Conservation (phyloP, 2,888 invertebrate species). For the Trissolcus japonicus region DNA sequence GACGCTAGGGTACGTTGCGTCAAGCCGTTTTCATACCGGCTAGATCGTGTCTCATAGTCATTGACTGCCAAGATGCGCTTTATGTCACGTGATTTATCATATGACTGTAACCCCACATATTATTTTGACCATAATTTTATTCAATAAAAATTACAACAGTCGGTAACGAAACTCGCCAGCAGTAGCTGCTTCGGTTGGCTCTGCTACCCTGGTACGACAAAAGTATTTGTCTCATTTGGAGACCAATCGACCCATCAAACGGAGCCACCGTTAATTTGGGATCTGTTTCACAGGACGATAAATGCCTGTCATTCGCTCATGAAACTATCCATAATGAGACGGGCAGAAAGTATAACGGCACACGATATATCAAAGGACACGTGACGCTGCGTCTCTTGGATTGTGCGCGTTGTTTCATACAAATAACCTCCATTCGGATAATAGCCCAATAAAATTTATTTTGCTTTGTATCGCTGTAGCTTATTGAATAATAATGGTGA, state of each 20-base stretch:
- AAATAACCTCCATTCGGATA: slow-evolving; percentile 20
- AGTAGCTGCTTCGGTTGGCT: no score
- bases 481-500: slow-evolving; percentile 40
- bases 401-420: slow-evolving; percentile 28
- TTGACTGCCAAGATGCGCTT: slow-evolving; percentile 53
- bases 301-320: slow-evolving; percentile 42
- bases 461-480: slow-evolving; percentile 3
- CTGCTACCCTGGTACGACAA: no score
- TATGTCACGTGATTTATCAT: slow-evolving; percentile 54
- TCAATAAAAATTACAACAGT: no score
- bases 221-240: slow-evolving; percentile 56
- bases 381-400: slow-evolving; percentile 25
- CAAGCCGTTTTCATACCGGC: slow-evolving; percentile 23
- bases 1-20: slow-evolving; percentile 55
- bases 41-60: slow-evolving; percentile 41
- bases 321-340: slow-evolving; percentile 39
- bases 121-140: no score
- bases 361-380: slow-evolving; percentile 27
- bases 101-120: no score
- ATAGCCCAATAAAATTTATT: slow-evolving; percentile 30
- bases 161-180: no score
- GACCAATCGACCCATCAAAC: slow-evolving; percentile 41
- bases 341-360: slow-evolving; percentile 26
- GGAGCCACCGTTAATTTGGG: slow-evolving; percentile 26
- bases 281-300: slow-evolving; percentile 41